A percentile compares a stretch with the other conserved stretches of the same genome.
phyloP scores from a whole-genome alignment of 2,113 vertebrate genomes.

The Scopus umbretta region DNA sequence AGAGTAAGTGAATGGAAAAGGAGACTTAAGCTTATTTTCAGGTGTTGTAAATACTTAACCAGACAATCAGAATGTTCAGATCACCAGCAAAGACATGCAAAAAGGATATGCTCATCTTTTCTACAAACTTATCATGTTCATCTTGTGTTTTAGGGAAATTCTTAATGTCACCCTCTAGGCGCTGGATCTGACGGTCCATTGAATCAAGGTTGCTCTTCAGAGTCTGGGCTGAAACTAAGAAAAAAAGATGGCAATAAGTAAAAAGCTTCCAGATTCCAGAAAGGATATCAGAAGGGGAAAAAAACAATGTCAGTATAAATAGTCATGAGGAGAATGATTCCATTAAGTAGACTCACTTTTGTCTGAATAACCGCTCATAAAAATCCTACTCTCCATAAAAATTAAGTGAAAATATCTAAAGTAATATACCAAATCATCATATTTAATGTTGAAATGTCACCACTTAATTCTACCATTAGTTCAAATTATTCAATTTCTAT shows the following conservation, averaged over 20 bases:
- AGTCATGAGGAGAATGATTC: slow-evolving; percentile 49
- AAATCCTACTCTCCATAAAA: slow-evolving; percentile 64
- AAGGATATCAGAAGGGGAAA: background rate
- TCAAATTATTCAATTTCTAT: slow-evolving; percentile 73
- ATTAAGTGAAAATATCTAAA: slow-evolving; percentile 66
- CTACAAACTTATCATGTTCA: slow-evolving; percentile 91
- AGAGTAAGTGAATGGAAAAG: background rate
- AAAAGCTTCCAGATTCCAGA: background rate
- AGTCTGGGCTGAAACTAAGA: slow-evolving; percentile 90
- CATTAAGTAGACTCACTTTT: slow-evolving; percentile 63
- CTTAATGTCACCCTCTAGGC: slow-evolving; percentile 86
- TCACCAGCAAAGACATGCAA: background rate
- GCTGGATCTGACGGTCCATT: slow-evolving; percentile 88
- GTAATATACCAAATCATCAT: slow-evolving; percentile 73
- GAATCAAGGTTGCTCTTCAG: slow-evolving; percentile 86
- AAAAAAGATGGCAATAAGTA: background rate
- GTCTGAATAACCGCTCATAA: slow-evolving; percentile 67
- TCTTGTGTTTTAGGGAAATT: slow-evolving; percentile 87
- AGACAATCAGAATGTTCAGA: background rate
- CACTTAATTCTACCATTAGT: slow-evolving; percentile 73
- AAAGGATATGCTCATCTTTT: slow-evolving; percentile 99
- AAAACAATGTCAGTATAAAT: slow-evolving; percentile 7
- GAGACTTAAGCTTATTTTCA: background rate
- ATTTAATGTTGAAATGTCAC: slow-evolving; percentile 75
- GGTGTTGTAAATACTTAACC: background rate